Percentiles rank a stretch among this genome's conserved stretches.
phyloP scores from a whole-genome alignment of 2,888 invertebrate genomes.

The Willowsia nigromaculata region DNA sequence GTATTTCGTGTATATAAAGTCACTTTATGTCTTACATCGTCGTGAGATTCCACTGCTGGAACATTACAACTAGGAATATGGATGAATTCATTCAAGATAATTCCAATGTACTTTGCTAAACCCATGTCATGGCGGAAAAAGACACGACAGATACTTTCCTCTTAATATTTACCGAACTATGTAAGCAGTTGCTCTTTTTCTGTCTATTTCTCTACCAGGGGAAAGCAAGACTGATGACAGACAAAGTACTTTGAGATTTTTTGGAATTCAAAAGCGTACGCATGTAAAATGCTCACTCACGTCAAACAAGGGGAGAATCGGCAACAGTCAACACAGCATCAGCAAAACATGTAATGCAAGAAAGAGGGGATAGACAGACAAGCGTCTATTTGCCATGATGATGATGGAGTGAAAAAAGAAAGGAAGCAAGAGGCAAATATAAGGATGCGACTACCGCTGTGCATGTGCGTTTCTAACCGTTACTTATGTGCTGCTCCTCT shows the following conservation, averaged over 20 bases:
- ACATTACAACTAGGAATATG: constrained; percentile 17
- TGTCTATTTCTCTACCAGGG: neutral
- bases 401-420: constrained; percentile 21
- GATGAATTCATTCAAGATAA: constrained; percentile 39
- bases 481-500: neutral
- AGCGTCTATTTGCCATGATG: constrained; percentile 31
- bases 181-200: neutral
- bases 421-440: constrained; percentile 14
- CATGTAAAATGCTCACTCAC: neutral
- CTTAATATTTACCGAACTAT: neutral
- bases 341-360: neutral
- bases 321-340: neutral
- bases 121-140: neutral
- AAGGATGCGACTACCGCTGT: neutral
- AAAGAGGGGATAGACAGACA: neutral
- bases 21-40: neutral
- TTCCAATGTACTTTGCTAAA: constrained; percentile 12
- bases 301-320: neutral
- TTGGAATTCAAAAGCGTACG: neutral
- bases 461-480: neutral
- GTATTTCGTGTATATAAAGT: neutral
- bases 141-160: neutral
- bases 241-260: constrained; percentile 11
- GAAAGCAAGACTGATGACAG: constrained; percentile 15
- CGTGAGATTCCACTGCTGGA: neutral